Evolutionary conservation across 2,113 vertebrate species (phyloP).

Genomic region (Petromus typicus): DNA sequence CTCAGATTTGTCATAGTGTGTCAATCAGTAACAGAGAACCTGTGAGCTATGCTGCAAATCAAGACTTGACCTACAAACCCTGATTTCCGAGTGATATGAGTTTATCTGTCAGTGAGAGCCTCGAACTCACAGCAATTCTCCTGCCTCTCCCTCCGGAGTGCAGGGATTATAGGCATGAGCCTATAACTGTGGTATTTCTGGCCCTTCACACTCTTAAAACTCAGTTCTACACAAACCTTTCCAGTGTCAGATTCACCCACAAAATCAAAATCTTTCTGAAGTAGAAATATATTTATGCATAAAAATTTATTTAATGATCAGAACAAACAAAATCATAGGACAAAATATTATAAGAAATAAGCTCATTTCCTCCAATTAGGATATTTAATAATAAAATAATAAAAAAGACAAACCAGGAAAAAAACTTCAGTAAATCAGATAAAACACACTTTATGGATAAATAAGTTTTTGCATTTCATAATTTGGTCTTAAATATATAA

Average conservation of each 20-base stretch:
- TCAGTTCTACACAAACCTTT: not conserved
- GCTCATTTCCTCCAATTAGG: not conserved
- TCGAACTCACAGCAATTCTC: too few species aligned
- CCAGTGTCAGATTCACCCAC: not conserved
- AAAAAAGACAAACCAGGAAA: constrained; percentile 14
- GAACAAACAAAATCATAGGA: constrained; percentile 33
- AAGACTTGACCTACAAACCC: not conserved
- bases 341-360: constrained; percentile 24
- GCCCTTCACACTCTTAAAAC: constrained; percentile 32
- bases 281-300: constrained; percentile 23
- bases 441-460: constrained; percentile 41
- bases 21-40: not conserved
- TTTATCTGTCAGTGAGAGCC: not conserved
- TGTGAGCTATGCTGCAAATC: not conserved
- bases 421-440: not conserved
- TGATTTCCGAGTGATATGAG: not conserved
- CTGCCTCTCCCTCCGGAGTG: too few species aligned
- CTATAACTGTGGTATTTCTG: too few species aligned
- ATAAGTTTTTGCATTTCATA: not conserved
- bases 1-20: not conserved
- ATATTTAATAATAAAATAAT: constrained; percentile 48
- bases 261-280: constrained; percentile 48
- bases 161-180: too few species aligned
- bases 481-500: constrained; percentile 39
- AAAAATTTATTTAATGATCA: constrained; percentile 53